Evolutionary conservation across 2,113 vertebrate species (phyloP).

Genomic region (Mastomys coucha): DNA sequence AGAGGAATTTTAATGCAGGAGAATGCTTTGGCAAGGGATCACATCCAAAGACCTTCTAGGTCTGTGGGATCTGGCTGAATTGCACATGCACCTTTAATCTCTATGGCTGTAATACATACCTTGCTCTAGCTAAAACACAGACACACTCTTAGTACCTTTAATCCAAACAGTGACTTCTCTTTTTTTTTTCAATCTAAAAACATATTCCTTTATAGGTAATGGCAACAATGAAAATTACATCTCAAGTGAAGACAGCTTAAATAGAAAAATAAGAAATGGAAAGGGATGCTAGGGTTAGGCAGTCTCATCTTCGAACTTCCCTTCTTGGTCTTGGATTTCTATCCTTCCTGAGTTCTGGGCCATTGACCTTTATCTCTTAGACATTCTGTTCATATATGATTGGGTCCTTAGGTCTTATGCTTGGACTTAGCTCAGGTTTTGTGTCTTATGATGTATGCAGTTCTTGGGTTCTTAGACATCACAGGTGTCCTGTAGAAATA

Average conservation of each 20-base stretch:
- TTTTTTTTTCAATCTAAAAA: background rate
- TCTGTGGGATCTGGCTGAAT: no score
- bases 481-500: background rate
- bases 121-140: no score
- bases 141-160: no score
- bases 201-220: conserved; percentile 27
- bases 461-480: background rate
- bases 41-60: no score
- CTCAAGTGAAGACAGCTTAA: conserved; percentile 14
- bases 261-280: conserved; percentile 25
- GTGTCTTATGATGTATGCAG: background rate
- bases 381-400: background rate
- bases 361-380: conserved; percentile 16
- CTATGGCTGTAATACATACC: no score
- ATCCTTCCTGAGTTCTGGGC: background rate
- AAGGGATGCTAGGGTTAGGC: background rate
- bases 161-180: no score
- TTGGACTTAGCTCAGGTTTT: background rate
- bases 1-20: no score
- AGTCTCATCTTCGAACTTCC: conserved; percentile 34
- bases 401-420: background rate
- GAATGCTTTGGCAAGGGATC: no score
- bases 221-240: conserved; percentile 42
- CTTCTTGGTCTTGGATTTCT: conserved; percentile 5
- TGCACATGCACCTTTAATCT: no score